These are phyloP conservation scores for Lichenostomus cassidix DNA, from an alignment of 2,113 vertebrate species.

Conservation along the genomic window DNA sequence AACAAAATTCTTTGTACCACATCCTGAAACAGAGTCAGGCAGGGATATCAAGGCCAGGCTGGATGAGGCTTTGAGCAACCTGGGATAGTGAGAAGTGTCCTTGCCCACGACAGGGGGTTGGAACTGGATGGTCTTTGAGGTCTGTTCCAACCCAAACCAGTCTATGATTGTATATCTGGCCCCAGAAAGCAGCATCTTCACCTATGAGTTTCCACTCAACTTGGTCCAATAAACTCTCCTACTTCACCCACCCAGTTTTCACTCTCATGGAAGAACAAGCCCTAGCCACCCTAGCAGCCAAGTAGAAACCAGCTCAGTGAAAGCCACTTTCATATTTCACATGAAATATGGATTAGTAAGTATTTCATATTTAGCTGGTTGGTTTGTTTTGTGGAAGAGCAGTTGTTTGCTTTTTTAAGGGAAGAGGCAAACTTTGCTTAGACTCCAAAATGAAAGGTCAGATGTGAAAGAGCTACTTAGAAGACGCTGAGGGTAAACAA, in stretches of 20 bases:
- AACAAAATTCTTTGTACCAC: not conserved
- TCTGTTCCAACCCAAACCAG: not conserved
- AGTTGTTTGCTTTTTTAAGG: not conserved
- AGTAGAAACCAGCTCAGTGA: not conserved
- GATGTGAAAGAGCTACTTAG: not conserved
- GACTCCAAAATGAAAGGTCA: not conserved
- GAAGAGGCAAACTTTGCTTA: not conserved
- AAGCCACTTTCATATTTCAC: not conserved
- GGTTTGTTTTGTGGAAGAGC: not conserved
- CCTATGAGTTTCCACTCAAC: not conserved
- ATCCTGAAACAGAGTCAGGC: not conserved
- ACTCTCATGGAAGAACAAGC: not conserved
- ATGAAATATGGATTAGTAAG: not conserved
- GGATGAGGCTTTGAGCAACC: not conserved
- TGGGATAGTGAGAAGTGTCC: not conserved
- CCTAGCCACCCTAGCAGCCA: not conserved
- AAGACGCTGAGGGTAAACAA: not conserved
- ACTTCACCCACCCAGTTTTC: not conserved
- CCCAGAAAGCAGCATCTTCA: not conserved
- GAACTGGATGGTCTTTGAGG: not conserved
- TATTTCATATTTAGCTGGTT: not conserved
- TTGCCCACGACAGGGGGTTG: fast-evolving
- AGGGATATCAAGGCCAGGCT: not conserved
- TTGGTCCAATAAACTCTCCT: not conserved
- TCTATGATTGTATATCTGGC: not conserved